Evolutionary conservation across 2,888 invertebrate genomes (phyloP).

Genomic region (Acholoe squamosa): DNA sequence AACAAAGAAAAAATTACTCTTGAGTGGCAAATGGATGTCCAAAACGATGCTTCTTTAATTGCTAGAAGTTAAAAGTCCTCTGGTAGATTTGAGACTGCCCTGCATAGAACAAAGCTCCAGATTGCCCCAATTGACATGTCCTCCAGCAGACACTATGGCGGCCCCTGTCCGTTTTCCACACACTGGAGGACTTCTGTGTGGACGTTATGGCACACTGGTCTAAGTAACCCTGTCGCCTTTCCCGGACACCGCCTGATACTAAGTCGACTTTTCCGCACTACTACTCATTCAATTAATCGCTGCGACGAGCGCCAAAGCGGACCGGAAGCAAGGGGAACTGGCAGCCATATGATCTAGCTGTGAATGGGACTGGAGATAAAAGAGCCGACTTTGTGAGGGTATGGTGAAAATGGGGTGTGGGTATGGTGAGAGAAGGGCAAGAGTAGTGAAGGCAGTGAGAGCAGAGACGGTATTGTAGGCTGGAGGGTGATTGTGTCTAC

Average conservation of each 20-base stretch:
- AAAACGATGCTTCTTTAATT: too few relatives aligned
- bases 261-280: not conserved
- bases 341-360: conserved; percentile 5
- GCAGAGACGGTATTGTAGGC: not conserved
- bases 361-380: not conserved
- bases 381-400: not conserved
- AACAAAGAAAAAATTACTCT: too few relatives aligned
- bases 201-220: not conserved
- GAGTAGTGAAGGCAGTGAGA: not conserved
- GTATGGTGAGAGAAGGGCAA: not conserved
- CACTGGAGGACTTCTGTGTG: not conserved
- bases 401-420: not conserved
- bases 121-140: too few relatives aligned
- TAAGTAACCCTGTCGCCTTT: not conserved
- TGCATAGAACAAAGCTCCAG: too few relatives aligned
- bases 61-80: too few relatives aligned
- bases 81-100: too few relatives aligned
- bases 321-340: not conserved
- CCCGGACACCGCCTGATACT: not conserved
- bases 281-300: conserved; percentile 27
- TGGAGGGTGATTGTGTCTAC: not conserved
- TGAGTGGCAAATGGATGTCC: too few relatives aligned
- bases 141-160: too few relatives aligned
- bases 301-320: conserved; percentile 12
- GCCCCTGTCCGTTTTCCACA: too few relatives aligned